Evolutionary conservation across 1,140 invertebrate species (phyloP).

Genomic region (Drosophila persimilis): DNA sequence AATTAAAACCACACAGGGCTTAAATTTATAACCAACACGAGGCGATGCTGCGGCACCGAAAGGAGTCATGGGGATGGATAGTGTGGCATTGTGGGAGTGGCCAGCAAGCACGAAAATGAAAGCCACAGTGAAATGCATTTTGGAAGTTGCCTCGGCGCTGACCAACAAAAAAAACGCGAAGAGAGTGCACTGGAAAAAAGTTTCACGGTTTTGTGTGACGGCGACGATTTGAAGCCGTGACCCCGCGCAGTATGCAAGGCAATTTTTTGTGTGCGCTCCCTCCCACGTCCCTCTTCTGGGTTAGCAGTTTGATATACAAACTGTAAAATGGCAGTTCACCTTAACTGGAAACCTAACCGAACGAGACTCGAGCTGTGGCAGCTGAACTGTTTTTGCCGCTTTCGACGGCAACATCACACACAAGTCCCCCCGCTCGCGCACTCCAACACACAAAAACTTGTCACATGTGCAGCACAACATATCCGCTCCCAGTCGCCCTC

Average conservation of each 20-base stretch:
- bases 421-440: too few relatives aligned
- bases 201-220: constrained; percentile 52
- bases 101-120: constrained; percentile 73
- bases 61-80: constrained; percentile 4
- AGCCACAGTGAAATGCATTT: constrained; percentile 76
- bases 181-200: constrained; percentile 45
- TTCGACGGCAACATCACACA: constrained; percentile 41
- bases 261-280: constrained; percentile 28
- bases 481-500: constrained; percentile 39
- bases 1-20: constrained; percentile 71
- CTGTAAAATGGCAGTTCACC: constrained; percentile 76
- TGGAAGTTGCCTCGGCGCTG: constrained; percentile 54
- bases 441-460: constrained; percentile 52
- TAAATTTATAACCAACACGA: constrained; percentile 72
- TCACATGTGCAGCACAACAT: constrained; percentile 78
- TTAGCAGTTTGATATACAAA: constrained; percentile 72
- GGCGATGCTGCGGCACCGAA: constrained; percentile 40
- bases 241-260: constrained; percentile 54
- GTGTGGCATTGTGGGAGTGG: constrained; percentile 57
- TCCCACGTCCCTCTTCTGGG: constrained; percentile 15
- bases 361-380: constrained; percentile 48
- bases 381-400: constrained; percentile 63
- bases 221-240: constrained; percentile 74
- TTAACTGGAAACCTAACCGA: constrained; percentile 66
- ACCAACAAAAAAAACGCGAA: constrained; percentile 22